Base-by-base conservation (phyloP, 2,797 vertebrate genomes). In the Phrynocephalus forsythii region DNA sequence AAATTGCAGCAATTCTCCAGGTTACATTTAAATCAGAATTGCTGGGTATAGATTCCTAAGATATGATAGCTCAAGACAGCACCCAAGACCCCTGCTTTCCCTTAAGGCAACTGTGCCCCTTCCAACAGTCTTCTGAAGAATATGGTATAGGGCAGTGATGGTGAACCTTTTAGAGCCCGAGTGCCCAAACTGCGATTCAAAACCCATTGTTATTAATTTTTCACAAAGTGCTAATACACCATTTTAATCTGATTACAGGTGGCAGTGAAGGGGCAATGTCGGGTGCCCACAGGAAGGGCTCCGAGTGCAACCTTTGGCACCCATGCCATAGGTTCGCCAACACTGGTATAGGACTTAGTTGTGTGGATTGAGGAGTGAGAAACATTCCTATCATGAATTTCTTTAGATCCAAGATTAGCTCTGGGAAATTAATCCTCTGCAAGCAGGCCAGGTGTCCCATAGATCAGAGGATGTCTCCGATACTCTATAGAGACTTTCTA, bases 1-100 rank as follows among this genome's bases (percentile, higher is more conserved):
- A 87, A 86, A 73, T 60, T 84, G 66, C 72, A 86, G 24, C 7
- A 69, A 11, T n/a, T 48, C 20, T 22, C 28, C n/a, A 48, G 30
- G 63, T 90, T 0, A 0, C 0, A 86, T 94, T 90, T 84, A 63
- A 28, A 18, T 82, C 83, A 85, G 28, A 84, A 0, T 85, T 30
- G 2, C 1, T 24, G 73, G 50, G 13, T 24, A 33, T 56, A n/a
- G 48, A 52, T 63, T 75, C 72, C 6, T 38, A 84, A 84, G 52
- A 44, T 26, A 38, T 5, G n/a, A 33, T 83, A 73, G 16, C 44
- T 82, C 28, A 72, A 83, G 48, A 52, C 8, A 5, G 38, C 69
- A 56, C 2, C 33, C 33, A 33, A 33, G 33, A 33, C 68, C 26
- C 67, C 52, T 11, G 2, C 52, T 13, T 13, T 56, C 52, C 52